Base-by-base conservation (phyloP, 2,797 vertebrate genomes). In the Urocyon cinereoargenteus region DNA sequence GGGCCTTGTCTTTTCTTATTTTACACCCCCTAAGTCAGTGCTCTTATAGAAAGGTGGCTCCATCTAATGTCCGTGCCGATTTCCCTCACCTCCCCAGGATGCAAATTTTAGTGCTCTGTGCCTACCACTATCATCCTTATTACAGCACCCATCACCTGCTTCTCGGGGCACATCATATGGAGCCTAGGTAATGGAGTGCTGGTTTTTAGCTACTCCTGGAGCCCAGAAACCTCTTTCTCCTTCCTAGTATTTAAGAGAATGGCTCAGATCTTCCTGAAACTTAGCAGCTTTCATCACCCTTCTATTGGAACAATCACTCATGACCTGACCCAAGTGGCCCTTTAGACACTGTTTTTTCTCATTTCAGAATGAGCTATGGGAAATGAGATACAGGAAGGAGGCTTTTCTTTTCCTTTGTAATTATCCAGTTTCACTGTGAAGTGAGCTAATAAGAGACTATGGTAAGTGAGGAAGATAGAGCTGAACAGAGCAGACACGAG, bases 81-180 rank as follows among this genome's bases (percentile, higher is more conserved):
- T 40, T 57, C 64, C 49, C 21, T 75, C n/a, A 57, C 7, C 31
- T 68, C 13, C 31, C 34, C 6, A 49, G 62, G 18, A 34, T 6
- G n/a, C 10, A 28, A 36, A 16, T 14, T 57, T 22, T 28, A 28
- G 7, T 84, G 6, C 68, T 51, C 49, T 22, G 8, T 24, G 64
- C 8, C 13, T 34, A 62, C 6, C 5, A 18, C 36, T 2, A 14
- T 14, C 13, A 61, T 13, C 51, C 16, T 26, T 61, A 2, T 34
- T 28, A 62, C 14, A 72, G 9, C 6, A 13, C 2, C 13, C 1
- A 36, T 11, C 15, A 5, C 2, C 9, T 8, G 5, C 34, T 59
- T 89, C 73, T 66, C 21, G 45, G 11, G n/a, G 10, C n/a, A 62
- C 36, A 31, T 73, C 21, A 11, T 2, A 3, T 4, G 4, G n/a